Base-by-base conservation (phyloP, 2,797 vertebrate species). In the Hapalemur alaotrensis region DNA sequence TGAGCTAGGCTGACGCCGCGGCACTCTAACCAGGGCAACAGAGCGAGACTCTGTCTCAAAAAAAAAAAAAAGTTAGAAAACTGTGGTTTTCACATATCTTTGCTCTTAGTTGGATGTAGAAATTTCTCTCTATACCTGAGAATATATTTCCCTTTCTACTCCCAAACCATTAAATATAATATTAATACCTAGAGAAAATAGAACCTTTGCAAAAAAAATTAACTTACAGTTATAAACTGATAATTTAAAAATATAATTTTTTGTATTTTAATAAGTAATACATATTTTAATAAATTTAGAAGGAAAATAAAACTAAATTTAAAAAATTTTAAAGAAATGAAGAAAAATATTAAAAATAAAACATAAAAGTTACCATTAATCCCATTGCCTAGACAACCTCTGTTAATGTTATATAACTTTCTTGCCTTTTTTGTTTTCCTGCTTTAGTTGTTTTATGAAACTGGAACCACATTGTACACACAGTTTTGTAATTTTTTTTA, bases 151-250 rank as follows among this genome's bases (percentile, higher is more conserved):
- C 86, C 84, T 93, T 89, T 48, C 69, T 89, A 96, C 57, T 76
- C 46, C 89, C 87, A 92, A 46, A 67, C 63, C 50, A 0, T 32
- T 67, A 38, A 88, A 97, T 93, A 73, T 91, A 93, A 90, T 89
- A 89, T 76, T 95, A 96, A 79, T 93, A 96, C 72, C 69, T 96
- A 41, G 70, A 95, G 76, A 70, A 97, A 96, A 76, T 93, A 95
- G 67, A 48, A 94, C 13, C 83, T 97, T 97, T 95, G 93, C 69
- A 97, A 98, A 97, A 97, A 87, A 97, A 97, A 75, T 94, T 90
- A 79, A 94, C 83, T 80, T 72, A 48, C 50, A 82, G 54, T 95
- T 98, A 93, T 67, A 97, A 98, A 95, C 9, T 46, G 46, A 50
- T 85, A 50, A 88, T 95, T 90, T 48, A 50, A 78, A 94, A 93